A percentile compares a stretch with the other conserved stretches of the same genome.
phyloP scores from a whole-genome alignment of 2,113 vertebrate species.

The Alosa alosa region DNA sequence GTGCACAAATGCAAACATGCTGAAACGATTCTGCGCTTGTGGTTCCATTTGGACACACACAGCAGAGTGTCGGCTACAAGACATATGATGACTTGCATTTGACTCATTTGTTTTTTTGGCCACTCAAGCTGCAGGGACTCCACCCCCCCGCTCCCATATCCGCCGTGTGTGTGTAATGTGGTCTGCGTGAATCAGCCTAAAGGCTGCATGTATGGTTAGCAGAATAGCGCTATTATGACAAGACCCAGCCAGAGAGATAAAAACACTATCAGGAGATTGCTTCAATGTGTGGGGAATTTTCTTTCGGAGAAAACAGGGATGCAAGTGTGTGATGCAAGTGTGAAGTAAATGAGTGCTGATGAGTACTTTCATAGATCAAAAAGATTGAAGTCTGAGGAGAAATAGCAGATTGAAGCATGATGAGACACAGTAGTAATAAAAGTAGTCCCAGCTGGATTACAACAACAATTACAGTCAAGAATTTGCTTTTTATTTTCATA shows the following conservation, averaged over 20 bases:
- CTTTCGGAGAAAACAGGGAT: not conserved
- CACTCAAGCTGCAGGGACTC: slow-evolving; percentile 53
- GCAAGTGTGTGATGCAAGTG: not conserved
- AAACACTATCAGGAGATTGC: slow-evolving; percentile 20
- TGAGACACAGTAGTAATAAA: not conserved
- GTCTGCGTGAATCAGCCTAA: slow-evolving; percentile 60
- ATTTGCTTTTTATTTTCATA: not conserved
- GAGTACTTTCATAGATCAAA: not conserved
- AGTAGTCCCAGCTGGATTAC: not conserved
- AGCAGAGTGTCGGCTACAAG: slow-evolving; percentile 41
- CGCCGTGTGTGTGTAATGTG: slow-evolving; percentile 48
- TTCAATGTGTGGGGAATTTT: not conserved
- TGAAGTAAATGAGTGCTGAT: not conserved
- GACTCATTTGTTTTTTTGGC: slow-evolving; percentile 75
- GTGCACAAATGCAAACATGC: not conserved
- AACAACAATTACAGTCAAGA: not conserved
- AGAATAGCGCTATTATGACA: slow-evolving; percentile 58
- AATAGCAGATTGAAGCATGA: not conserved
- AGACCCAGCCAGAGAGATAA: slow-evolving; percentile 54
- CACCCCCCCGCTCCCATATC: slow-evolving; percentile 57
- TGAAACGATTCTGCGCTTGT: not conserved
- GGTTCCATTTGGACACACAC: slow-evolving; percentile 1
- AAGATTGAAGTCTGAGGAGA: not conserved
- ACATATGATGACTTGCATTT: slow-evolving; percentile 64
- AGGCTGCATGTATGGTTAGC: slow-evolving; percentile 54